Conservation (phyloP, 2,113 vertebrate genomes). For the Acanthochromis polyacanthus region DNA sequence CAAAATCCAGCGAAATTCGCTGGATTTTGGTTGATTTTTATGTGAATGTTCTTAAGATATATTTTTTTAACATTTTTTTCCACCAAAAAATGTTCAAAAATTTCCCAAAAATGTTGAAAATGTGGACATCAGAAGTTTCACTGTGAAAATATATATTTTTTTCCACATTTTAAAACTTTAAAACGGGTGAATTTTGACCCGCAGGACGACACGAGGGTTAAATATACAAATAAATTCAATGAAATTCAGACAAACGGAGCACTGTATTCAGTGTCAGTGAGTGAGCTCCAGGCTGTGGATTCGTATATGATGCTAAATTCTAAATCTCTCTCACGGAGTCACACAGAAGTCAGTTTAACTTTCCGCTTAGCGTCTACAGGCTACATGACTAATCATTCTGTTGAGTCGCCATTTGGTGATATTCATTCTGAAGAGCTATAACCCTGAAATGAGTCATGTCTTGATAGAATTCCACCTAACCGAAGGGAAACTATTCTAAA, state of each 20-base stretch:
- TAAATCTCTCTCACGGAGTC: conserved; percentile 31
- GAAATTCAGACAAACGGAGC: conserved; percentile 34
- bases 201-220: neutral
- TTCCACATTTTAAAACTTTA: too few species aligned
- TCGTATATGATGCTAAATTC: neutral
- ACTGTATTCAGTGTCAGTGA: conserved; percentile 14
- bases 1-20: too few species aligned
- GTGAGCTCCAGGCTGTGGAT: conserved; percentile 37
- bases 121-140: too few species aligned
- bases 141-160: too few species aligned
- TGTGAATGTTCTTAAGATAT: too few species aligned
- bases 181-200: too few species aligned
- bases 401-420: conserved; percentile 34
- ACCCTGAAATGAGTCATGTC: conserved; percentile 45
- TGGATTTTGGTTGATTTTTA: too few species aligned
- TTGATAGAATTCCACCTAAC: conserved; percentile 30
- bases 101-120: too few species aligned
- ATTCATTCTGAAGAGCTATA: conserved; percentile 30
- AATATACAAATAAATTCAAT: conserved; percentile 11
- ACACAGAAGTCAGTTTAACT: conserved; percentile 43
- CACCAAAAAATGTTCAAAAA: too few species aligned
- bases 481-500: neutral
- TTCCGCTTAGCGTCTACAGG: conserved; percentile 31
- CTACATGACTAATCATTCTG: conserved; percentile 42
- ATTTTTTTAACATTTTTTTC: too few species aligned